A percentile compares a stretch with the other conserved stretches of the same genome.
phyloP scores from a whole-genome alignment of 2,888 invertebrate species.

The Escarpia spicata region DNA sequence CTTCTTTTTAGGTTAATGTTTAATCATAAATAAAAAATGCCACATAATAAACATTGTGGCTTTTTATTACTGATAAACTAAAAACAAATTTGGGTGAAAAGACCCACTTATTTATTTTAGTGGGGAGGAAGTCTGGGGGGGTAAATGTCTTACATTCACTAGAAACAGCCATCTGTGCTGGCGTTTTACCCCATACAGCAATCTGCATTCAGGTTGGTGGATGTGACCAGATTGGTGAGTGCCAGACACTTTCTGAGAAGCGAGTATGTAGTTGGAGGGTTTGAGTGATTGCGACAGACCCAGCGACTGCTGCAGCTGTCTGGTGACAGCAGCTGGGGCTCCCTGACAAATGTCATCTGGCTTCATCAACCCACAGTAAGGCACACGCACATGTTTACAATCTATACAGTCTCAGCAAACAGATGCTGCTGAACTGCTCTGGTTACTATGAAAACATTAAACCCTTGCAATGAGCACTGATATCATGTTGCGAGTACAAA shows the following conservation, averaged over 20 bases:
- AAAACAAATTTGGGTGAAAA: no score
- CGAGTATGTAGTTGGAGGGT: background rate
- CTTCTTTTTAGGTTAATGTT: no score
- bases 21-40: no score
- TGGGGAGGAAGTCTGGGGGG: no score
- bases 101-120: no score
- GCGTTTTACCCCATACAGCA: background rate
- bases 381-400: background rate
- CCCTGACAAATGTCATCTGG: background rate
- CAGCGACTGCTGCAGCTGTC: background rate
- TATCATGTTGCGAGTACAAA: constrained; percentile 6
- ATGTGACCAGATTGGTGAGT: background rate
- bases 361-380: background rate
- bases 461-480: background rate
- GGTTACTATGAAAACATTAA: constrained; percentile 5
- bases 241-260: background rate
- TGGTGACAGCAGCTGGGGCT: background rate
- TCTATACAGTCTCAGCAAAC: background rate
- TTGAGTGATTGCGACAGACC: background rate
- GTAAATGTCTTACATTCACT: no score
- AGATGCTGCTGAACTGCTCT: background rate
- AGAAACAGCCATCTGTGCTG: no score
- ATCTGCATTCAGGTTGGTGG: background rate
- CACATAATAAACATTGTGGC: no score
- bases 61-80: no score